Evolutionary conservation across 2,113 vertebrate species (phyloP).

Genomic region (Maccullochella peelii): DNA sequence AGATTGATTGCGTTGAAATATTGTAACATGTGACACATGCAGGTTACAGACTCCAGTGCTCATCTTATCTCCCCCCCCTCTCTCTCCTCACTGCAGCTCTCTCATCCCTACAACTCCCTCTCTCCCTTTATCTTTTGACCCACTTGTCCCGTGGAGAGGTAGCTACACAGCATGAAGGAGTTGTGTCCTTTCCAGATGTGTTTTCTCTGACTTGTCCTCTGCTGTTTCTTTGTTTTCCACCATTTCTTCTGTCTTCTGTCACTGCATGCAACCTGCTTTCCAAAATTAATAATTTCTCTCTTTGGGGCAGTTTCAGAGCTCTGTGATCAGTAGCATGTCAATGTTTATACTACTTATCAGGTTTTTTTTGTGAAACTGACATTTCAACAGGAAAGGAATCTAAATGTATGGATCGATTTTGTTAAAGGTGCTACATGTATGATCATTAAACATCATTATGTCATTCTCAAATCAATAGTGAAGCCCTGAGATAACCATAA

Average conservation of each 20-base stretch:
- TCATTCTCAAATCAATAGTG: background rate
- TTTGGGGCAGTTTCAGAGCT: slow-evolving; percentile 31
- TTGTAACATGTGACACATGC: slow-evolving; percentile 22
- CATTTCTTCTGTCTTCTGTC: slow-evolving; percentile 13
- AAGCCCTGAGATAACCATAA: background rate
- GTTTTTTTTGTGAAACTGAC: slow-evolving; percentile 4
- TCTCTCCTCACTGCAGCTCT: slow-evolving; percentile 89
- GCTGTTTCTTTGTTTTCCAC: slow-evolving; percentile 7
- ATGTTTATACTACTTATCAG: background rate
- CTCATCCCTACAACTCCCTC: slow-evolving; percentile 97
- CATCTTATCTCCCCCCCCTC: slow-evolving; percentile 56
- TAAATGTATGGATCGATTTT: background rate
- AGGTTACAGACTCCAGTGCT: slow-evolving; percentile 30
- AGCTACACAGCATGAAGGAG: slow-evolving; percentile 80
- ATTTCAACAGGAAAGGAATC: background rate
- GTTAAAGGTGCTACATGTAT: slow-evolving; percentile 18
- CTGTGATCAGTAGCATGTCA: slow-evolving; percentile 49
- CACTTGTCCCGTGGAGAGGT: slow-evolving; percentile 87
- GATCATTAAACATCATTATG: background rate
- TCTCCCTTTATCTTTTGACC: slow-evolving; percentile 99
- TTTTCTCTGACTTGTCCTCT: slow-evolving; percentile 1
- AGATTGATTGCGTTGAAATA: slow-evolving; percentile 16
- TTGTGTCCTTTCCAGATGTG: slow-evolving; percentile 31
- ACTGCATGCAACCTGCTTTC: slow-evolving; percentile 49
- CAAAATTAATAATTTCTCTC: background rate